Base-by-base conservation (phyloP, 2,888 invertebrate genomes). In the Nebria brevicollis region DNA sequence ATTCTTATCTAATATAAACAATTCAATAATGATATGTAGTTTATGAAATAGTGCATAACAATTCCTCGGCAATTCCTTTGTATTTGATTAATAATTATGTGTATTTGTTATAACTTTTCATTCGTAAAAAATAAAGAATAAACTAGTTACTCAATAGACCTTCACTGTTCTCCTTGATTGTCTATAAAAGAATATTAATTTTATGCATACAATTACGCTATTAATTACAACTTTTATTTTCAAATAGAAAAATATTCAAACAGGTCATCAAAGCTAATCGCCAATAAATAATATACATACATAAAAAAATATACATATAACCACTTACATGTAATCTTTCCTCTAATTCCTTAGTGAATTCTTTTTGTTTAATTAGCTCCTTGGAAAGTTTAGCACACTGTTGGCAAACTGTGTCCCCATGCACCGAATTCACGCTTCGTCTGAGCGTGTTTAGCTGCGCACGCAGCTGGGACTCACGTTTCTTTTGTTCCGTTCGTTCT, bases 261-360 rank as follows among this genome's bases (percentile, higher is more conserved):
- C 54, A 13, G 54, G 13, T 54, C 54, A 6, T 54, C 54, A 54
- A 54, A 3, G 54, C 54, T 20, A 20, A 20, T 20, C 34, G 34
- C 34, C 1, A 34, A 66, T 66, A 66, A 66, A 20, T 20, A 66
- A 20, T 20, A 20, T 20, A 66, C 15, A 20, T 66, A 13, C 25
- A 66, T 13, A 66, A 25, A 1, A 34, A 34, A 34, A 34, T 4
- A 34, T 5, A 34, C 34, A 34, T 34, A 34, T 34, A 34, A 34
- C 2, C 34, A 15, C 80, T 80, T 13, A 81, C 81, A 73, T 81
- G 77, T 25, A 81, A 54, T 77, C 54, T 77, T 77, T 81, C 77
- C 77, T 81, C 81, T 13, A 81, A 42, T n/a, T 81, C 81, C 66
- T 77, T 81, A 6, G 41, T 42, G 26, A 73, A 13, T 73, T 81